These are phyloP conservation scores for Liposcelis brunnea DNA, from an alignment of 2,888 invertebrate species.

Conservation along the genomic window DNA sequence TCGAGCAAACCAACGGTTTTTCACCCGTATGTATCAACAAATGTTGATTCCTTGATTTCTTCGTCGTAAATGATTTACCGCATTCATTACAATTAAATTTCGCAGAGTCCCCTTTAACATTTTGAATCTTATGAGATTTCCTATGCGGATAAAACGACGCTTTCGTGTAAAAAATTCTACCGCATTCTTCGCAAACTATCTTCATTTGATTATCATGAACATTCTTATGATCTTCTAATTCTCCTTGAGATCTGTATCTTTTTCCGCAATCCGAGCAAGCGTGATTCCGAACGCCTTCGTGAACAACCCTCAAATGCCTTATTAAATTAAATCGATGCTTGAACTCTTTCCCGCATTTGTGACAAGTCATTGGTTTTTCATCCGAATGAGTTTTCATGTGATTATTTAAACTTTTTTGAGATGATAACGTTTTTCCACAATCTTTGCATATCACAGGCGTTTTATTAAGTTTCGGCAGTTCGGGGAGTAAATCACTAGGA, in stretches of 20 bases:
- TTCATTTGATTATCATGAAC: background rate
- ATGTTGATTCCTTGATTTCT: background rate
- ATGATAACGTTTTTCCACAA: too few relatives aligned
- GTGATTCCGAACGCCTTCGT: background rate
- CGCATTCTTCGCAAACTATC: too few relatives aligned
- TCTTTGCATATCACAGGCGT: too few relatives aligned
- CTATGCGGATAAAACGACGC: too few relatives aligned
- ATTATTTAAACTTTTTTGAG: too few relatives aligned
- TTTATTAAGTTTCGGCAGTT: too few relatives aligned
- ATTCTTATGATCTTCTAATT: background rate
- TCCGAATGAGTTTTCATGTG: too few relatives aligned
- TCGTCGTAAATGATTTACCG: background rate
- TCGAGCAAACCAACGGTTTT: background rate
- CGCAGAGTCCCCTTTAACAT: background rate
- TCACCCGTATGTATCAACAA: slow-evolving; percentile 4
- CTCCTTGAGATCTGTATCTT: background rate
- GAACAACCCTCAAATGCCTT: background rate
- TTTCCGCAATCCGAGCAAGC: background rate
- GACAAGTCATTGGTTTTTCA: background rate
- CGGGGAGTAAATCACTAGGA: too few relatives aligned
- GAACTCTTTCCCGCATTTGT: background rate
- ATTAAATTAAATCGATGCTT: background rate
- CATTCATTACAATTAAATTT: background rate
- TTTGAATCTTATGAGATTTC: too few relatives aligned
- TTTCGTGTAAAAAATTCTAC: too few relatives aligned